Conservation (phyloP, 1,140 invertebrate genomes). For the Leptinotarsa defecta region DNA sequence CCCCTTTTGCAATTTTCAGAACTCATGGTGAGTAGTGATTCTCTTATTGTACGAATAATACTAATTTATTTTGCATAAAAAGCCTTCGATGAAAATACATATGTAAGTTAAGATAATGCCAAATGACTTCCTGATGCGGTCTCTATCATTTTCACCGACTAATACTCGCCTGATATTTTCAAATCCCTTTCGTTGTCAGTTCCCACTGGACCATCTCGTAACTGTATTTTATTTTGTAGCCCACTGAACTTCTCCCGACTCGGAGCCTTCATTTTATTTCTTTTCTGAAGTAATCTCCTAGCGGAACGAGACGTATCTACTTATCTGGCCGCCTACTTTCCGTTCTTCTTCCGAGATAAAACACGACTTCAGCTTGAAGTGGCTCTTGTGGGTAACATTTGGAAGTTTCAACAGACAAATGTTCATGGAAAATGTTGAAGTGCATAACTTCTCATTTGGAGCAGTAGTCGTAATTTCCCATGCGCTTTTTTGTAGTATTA, state of each 20-base stretch:
- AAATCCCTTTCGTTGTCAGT: no score
- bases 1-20: no score
- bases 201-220: no score
- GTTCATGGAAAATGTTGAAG: not conserved
- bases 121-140: no score
- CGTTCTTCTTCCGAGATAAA: not conserved
- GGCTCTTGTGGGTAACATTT: not conserved
- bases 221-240: not conserved
- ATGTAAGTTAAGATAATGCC: no score
- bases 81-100: no score
- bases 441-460: not conserved
- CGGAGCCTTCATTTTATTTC: not conserved
- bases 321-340: not conserved
- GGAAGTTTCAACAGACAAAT: not conserved
- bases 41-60: no score
- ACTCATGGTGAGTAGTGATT: no score
- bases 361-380: not conserved
- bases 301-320: conserved; percentile 1
- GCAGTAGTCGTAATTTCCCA: not conserved
- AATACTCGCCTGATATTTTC: no score
- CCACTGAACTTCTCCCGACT: not conserved
- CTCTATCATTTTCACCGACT: no score
- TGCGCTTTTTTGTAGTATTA: no score
- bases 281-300: not conserved
- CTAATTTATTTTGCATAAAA: no score